These are phyloP conservation scores for Drosophila paranaensis DNA, from an alignment of 2,888 invertebrate species.

Conservation along the genomic window DNA sequence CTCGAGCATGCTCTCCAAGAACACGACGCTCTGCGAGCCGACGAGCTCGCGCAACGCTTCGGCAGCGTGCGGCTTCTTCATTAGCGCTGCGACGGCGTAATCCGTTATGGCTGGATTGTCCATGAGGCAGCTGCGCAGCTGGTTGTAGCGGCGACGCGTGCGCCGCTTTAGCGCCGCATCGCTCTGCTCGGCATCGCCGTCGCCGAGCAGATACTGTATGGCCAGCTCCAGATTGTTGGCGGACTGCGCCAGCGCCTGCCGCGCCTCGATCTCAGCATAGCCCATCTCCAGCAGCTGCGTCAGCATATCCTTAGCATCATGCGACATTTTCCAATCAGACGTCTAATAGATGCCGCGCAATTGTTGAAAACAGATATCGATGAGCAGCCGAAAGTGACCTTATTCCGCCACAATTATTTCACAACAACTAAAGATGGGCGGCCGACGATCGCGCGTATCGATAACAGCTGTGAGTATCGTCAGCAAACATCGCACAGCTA, in stretches of 20 bases:
- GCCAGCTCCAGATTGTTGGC: slow-evolving; percentile 98
- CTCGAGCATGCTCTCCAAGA: slow-evolving; percentile 42
- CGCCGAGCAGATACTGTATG: slow-evolving; percentile 92
- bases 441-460: slow-evolving; percentile 3
- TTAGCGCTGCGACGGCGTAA: slow-evolving; percentile 34
- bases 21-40: slow-evolving; percentile 13
- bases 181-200: slow-evolving; percentile 32
- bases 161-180: slow-evolving; percentile 19
- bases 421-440: neutral
- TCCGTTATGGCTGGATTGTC: slow-evolving; percentile 47
- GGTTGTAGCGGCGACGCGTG: slow-evolving; percentile 16
- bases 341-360: slow-evolving; percentile 18
- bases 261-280: slow-evolving; percentile 91
- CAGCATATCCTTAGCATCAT: slow-evolving; percentile 11
- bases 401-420: too few relatives aligned
- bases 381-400: neutral
- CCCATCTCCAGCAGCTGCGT: slow-evolving; percentile 89
- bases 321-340: slow-evolving; percentile 20
- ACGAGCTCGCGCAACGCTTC: slow-evolving; percentile 26
- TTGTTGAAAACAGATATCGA: slow-evolving; percentile 12
- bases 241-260: slow-evolving; percentile 95
- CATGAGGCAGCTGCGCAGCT: slow-evolving; percentile 44
- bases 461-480: slow-evolving; percentile 19
- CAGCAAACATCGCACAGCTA: slow-evolving; percentile 7
- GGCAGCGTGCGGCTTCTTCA: slow-evolving; percentile 21